Percentiles rank a stretch among this genome's conserved stretches.
Conservation (phyloP, 2,888 invertebrate species). For the Elysia crispata region DNA sequence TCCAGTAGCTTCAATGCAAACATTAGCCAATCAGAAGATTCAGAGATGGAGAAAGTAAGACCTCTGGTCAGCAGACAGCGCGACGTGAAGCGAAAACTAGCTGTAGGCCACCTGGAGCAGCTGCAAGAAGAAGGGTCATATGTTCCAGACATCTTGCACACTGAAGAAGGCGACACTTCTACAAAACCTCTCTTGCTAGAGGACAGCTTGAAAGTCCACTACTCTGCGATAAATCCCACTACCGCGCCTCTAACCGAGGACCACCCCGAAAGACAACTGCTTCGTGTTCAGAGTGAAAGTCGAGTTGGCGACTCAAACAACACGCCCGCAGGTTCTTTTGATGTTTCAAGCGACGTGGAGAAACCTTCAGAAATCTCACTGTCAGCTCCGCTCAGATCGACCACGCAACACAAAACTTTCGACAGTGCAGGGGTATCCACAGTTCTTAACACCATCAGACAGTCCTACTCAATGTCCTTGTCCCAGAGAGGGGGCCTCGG, state of each 20-base stretch:
- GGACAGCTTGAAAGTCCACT: conserved; percentile 27
- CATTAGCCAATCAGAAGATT: not conserved
- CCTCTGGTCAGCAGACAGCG: not conserved
- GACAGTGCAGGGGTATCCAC: conserved; percentile 16
- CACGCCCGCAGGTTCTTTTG: too few relatives aligned
- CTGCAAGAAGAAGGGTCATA: conserved; percentile 24
- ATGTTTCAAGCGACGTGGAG: too few relatives aligned
- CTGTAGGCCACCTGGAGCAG: conserved; percentile 1
- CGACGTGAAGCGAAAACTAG: not conserved
- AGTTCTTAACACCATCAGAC: conserved; percentile 24
- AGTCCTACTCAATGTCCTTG: conserved; percentile 41
- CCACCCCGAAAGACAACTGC: too few relatives aligned
- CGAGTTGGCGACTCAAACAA: too few relatives aligned
- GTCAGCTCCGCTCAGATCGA: not conserved
- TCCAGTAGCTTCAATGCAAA: not conserved
- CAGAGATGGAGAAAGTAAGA: not conserved
- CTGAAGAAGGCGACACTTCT: conserved; percentile 22
- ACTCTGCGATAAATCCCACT: not conserved
- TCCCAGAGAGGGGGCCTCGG: conserved; percentile 25
- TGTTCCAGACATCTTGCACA: conserved; percentile 29
- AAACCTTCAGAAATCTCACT: not conserved
- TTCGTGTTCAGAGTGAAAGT: too few relatives aligned
- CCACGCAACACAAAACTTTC: not conserved
- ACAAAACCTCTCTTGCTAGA: conserved; percentile 24
- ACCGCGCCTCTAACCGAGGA: too few relatives aligned